Evolutionary conservation across 2,113 vertebrate species (phyloP).

Genomic region (Micronycteris hirsuta): DNA sequence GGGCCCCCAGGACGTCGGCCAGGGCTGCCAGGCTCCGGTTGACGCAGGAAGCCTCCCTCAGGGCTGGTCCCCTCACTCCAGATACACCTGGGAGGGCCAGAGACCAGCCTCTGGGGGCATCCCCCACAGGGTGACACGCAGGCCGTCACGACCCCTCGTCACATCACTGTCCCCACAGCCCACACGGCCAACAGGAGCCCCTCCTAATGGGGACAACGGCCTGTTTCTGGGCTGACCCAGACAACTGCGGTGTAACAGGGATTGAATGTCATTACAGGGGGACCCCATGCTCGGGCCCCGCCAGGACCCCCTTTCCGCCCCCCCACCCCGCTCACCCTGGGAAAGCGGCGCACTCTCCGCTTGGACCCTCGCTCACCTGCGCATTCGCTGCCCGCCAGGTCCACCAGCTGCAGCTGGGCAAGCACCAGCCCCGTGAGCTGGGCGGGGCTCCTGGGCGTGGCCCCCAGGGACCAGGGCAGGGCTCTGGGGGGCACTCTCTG

Average conservation of each 20-base stretch:
- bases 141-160: neutral
- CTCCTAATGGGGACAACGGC: neutral
- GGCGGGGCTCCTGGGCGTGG: neutral
- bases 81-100: slow-evolving; percentile 79
- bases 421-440: slow-evolving; percentile 55
- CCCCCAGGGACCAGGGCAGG: neutral
- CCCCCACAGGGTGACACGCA: neutral
- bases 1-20: slow-evolving; percentile 86
- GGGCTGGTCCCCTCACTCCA: slow-evolving; percentile 81
- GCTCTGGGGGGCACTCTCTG: neutral
- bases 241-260: neutral
- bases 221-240: neutral
- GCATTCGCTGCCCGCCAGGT: slow-evolving; percentile 90
- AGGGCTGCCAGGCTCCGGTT: slow-evolving; percentile 89
- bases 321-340: neutral
- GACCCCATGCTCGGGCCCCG: too few species aligned
- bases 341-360: rapidly evolving
- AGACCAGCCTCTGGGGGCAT: neutral
- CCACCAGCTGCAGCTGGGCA: slow-evolving; percentile 88
- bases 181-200: neutral
- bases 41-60: slow-evolving; percentile 87
- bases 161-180: rapidly evolving
- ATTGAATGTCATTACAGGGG: rapidly evolving
- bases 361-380: slow-evolving; percentile 72
- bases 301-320: too few species aligned